Evolutionary conservation across 2,113 vertebrate genomes (phyloP), one percentile per base, ranked within the genome.

Genomic region (Charadrius vociferus): DNA sequence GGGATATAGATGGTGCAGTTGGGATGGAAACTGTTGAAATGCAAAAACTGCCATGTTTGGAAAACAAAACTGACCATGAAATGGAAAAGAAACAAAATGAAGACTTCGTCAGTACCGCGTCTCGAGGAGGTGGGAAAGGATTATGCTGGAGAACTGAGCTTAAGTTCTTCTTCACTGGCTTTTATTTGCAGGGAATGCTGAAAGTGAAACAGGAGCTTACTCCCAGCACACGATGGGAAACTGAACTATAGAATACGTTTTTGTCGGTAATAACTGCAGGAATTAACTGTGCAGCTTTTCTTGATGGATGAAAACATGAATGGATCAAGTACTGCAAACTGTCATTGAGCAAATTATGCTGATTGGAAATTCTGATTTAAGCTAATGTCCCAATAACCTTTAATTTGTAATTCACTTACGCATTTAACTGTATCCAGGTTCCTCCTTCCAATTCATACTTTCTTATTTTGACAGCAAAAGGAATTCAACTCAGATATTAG

Each of bases 21-120:
- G 49, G 49, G 49, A 24, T 50, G 49, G 24, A 50, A 50, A 50
- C 49, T 50, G 49, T 50, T 50, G 49, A 50, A 24, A 50, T 50
- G 49, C 12, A 50, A 50, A 50, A 77, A 36, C 34, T 86, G 41
- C 27, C 14, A 3, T 26, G n/a, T n/a, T 65, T 74, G 43, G 74
- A 30, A 53, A 84, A 59, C 36, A 77, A 87, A 87, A 23, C 8
- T 17, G 39, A 15, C 30, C 14, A 3, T 53, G 77, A 36, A 19
- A 32, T 56, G 52, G 43, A 19, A 81, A 50, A 50, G 55, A 37
- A 53, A n/a, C 36, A 74, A 72, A 66, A 27, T 13, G 24, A 88
- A 22, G 17, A 30, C 36, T 39, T 39, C n/a, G 23, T 71, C 24
- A 4, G 1, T 73, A 39, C 9, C 0, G 0, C 21, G 22, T 77